Conservation (phyloP, 2,888 invertebrate genomes). For the Drosophila hamatofila region DNA sequence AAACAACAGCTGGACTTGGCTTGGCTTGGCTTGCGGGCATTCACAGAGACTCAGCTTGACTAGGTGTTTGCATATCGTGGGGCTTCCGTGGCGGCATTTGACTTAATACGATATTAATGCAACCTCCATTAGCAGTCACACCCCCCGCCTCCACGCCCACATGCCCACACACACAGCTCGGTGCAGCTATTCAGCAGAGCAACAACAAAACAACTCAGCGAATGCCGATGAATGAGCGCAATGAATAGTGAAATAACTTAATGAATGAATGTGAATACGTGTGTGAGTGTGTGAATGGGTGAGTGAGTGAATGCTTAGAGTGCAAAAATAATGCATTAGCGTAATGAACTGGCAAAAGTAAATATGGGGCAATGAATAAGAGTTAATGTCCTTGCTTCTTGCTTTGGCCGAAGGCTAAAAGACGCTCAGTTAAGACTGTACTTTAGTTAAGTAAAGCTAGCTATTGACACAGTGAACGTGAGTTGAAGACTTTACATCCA, state of each 20-base stretch:
- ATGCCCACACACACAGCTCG: constrained; percentile 18
- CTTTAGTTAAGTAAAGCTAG: too few species aligned
- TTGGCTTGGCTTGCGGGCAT: neutral
- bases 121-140: constrained; percentile 29
- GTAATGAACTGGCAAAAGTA: constrained; percentile 52
- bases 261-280: constrained; percentile 30
- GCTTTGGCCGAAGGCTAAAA: too few species aligned
- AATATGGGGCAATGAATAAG: neutral
- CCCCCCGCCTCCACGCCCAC: neutral
- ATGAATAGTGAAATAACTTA: constrained; percentile 28
- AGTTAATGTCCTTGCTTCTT: neutral
- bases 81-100: constrained; percentile 64
- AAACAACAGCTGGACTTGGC: constrained; percentile 37
- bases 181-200: constrained; percentile 38
- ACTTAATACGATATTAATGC: constrained; percentile 71
- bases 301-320: constrained; percentile 33
- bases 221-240: constrained; percentile 15
- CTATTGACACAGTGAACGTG: neutral
- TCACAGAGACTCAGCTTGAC: neutral
- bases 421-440: neutral
- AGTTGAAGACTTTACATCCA: neutral
- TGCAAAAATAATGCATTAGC: constrained; percentile 59
- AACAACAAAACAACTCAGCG: constrained; percentile 28
- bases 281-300: constrained; percentile 18
- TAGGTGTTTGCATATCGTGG: constrained; percentile 30